These are phyloP conservation scores for Sebastes reedi DNA, from an alignment of 2,797 vertebrate species.

Conservation along the genomic window DNA sequence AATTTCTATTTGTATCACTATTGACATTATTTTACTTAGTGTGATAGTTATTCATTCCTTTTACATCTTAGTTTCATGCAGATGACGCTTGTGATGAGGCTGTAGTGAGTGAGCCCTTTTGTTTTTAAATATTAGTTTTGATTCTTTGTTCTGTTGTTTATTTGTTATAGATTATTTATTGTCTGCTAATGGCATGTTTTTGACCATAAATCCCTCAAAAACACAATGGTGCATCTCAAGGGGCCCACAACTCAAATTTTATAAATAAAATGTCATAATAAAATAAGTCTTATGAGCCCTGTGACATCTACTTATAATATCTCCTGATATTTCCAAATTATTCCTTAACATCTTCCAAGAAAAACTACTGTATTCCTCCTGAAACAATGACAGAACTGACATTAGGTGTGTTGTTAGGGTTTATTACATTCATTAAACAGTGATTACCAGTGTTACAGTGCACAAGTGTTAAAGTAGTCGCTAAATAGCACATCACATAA, in stretches of 20 bases:
- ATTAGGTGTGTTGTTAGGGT: conserved; percentile 39
- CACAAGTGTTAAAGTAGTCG: conserved; percentile 2
- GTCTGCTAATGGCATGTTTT: not conserved
- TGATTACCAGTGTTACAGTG: conserved; percentile 40
- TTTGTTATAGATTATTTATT: not conserved
- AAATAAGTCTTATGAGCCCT: not conserved
- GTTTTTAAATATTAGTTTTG: not conserved
- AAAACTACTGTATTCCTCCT: not conserved
- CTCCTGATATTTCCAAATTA: not conserved
- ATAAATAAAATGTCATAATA: not conserved
- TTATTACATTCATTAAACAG: conserved; percentile 66
- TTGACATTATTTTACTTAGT: not conserved
- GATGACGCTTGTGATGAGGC: not conserved
- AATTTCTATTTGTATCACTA: not conserved
- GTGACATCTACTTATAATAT: not conserved
- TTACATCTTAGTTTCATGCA: not conserved
- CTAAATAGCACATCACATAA: conserved; percentile 21
- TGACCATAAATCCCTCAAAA: not conserved
- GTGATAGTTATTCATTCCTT: not conserved
- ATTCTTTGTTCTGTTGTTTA: not conserved
- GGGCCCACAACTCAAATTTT: not conserved
- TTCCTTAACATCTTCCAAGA: not conserved
- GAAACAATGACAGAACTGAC: conserved; percentile 7
- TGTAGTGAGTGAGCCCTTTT: not conserved
- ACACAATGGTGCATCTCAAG: no score